A percentile compares a stretch with the other conserved stretches of the same genome.
Conservation (phyloP, 2,888 invertebrate genomes). For the Dichetophora obliterata region DNA sequence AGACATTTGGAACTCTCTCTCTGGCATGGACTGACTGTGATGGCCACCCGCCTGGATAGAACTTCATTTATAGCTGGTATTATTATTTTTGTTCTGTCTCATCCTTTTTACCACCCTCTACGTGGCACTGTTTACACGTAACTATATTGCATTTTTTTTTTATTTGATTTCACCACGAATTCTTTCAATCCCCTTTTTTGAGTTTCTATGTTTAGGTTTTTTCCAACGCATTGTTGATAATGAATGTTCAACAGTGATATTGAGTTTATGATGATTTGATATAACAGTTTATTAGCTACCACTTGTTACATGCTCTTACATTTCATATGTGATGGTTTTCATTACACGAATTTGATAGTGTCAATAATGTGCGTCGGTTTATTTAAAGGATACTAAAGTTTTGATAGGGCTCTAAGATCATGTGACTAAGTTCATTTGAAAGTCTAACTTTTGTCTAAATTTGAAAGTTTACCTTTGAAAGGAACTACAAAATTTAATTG, state of each 20-base stretch:
- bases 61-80: neutral
- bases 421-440: too few species aligned
- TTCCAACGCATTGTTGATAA: neutral
- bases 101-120: neutral
- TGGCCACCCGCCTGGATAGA: neutral
- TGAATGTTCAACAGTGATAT: neutral
- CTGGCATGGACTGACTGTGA: neutral
- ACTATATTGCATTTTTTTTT: neutral
- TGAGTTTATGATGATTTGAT: neutral
- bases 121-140: neutral
- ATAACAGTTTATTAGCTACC: neutral
- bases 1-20: neutral
- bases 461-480: too few species aligned
- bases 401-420: too few species aligned
- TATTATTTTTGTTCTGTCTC: neutral
- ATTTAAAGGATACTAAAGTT: too few species aligned
- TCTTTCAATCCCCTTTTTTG: neutral
- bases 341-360: neutral
- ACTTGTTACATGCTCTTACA: neutral
- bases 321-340: neutral
- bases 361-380: neutral
- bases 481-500: too few species aligned
- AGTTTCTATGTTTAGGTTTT: neutral
- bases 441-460: too few species aligned
- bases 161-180: slow-evolving; percentile 7